A percentile compares a stretch with the other conserved stretches of the same genome.
These are phyloP conservation scores for Macrobrachium nipponense DNA, from an alignment of 1,140 invertebrate genomes.

Conservation along the genomic window DNA sequence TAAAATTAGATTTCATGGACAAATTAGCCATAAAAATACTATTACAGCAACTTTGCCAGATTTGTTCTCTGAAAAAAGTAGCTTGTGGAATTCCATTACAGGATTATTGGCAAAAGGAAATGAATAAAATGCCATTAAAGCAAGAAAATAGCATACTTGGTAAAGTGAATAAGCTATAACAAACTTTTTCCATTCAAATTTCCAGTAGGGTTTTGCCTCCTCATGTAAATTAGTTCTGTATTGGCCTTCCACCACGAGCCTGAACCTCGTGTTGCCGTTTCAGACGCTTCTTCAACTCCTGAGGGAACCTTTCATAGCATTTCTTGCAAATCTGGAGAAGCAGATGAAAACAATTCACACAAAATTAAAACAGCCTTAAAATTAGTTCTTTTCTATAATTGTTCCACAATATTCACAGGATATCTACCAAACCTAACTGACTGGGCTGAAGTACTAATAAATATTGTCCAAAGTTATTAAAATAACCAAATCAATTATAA, in stretches of 20 bases:
- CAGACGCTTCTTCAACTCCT: slow-evolving; percentile 88
- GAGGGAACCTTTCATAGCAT: slow-evolving; percentile 97
- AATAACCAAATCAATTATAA: not conserved
- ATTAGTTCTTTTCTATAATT: not conserved
- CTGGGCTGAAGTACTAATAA: too few species aligned
- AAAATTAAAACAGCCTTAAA: not conserved
- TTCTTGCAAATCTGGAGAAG: slow-evolving; percentile 84
- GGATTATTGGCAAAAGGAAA: too few species aligned
- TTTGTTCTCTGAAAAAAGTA: too few species aligned
- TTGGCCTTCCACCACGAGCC: slow-evolving; percentile 62
- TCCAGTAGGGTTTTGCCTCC: not conserved
- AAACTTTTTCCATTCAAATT: not conserved
- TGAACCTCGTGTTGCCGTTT: slow-evolving; percentile 71
- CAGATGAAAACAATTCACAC: not conserved
- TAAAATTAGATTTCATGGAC: too few species aligned
- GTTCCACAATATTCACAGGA: not conserved
- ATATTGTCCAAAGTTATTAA: not conserved
- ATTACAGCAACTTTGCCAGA: too few species aligned
- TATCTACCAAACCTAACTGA: too few species aligned
- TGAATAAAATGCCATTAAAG: too few species aligned
- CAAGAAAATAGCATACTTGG: not conserved
- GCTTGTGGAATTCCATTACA: too few species aligned
- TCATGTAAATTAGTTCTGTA: not conserved
- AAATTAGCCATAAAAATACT: too few species aligned
- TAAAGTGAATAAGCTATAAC: not conserved